A percentile compares a stretch with the other conserved stretches of the same genome.
Evolutionary conservation across 1,140 invertebrate species (phyloP).

Genomic region (Asobara japonica): DNA sequence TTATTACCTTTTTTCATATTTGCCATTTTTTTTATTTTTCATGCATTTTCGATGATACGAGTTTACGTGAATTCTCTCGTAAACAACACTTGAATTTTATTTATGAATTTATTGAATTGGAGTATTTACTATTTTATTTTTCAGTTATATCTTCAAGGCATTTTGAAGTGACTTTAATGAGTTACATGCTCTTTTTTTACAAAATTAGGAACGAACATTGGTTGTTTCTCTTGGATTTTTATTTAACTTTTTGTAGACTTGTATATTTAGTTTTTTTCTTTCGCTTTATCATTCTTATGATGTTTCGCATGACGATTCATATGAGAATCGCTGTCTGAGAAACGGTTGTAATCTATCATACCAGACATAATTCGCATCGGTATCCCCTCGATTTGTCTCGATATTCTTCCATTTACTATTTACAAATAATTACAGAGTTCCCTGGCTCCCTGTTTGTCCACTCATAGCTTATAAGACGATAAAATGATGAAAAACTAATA

Average conservation of each 20-base stretch:
- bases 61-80: neutral
- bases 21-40: neutral
- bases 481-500: slow-evolving; percentile 46
- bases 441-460: neutral
- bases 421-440: slow-evolving; percentile 53
- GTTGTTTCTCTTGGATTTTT: slow-evolving; percentile 1
- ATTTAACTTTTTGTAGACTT: too few relatives aligned
- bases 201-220: neutral
- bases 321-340: slow-evolving; percentile 66
- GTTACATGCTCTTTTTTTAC: neutral
- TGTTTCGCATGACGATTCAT: too few relatives aligned
- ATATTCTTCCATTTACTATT: slow-evolving; percentile 49
- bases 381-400: slow-evolving; percentile 16
- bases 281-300: slow-evolving; percentile 33
- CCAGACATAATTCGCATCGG: slow-evolving; percentile 42
- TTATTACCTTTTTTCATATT: neutral
- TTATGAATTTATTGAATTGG: slow-evolving; percentile 1
- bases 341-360: slow-evolving; percentile 64
- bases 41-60: slow-evolving; percentile 6
- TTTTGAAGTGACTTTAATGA: neutral
- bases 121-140: neutral
- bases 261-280: slow-evolving; percentile 56
- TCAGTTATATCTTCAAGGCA: neutral
- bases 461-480: neutral
- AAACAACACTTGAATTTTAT: slow-evolving; percentile 7